A percentile compares a stretch with the other conserved stretches of the same genome.
These are phyloP conservation scores for Tenthredo amoena DNA, from an alignment of 2,888 invertebrate species.

Conservation along the genomic window DNA sequence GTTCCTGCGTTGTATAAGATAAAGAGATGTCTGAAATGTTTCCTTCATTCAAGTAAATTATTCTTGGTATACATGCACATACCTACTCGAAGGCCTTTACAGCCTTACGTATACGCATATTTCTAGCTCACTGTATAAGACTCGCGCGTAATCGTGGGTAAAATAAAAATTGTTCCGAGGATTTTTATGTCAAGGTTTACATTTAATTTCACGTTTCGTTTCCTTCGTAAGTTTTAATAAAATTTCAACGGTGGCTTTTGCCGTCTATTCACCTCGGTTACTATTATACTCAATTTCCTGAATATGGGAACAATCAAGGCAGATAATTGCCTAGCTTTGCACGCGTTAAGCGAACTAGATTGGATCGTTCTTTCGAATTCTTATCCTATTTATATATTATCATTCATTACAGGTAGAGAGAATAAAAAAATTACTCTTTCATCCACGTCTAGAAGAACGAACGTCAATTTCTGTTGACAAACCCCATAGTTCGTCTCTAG, in stretches of 20 bases:
- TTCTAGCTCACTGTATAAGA: neutral
- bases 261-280: neutral
- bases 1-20: neutral
- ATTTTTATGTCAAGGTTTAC: neutral
- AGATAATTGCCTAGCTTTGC: neutral
- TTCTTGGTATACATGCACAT: neutral
- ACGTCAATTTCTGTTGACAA: neutral
- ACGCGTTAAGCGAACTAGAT: neutral
- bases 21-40: slow-evolving; percentile 17
- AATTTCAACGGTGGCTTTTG: neutral
- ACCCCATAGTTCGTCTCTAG: neutral
- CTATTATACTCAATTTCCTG: neutral
- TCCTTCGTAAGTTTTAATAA: slow-evolving; percentile 12
- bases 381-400: neutral
- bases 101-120: neutral
- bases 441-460: neutral
- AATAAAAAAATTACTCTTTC: neutral
- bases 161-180: slow-evolving; percentile 3
- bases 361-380: neutral
- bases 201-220: slow-evolving; percentile 24
- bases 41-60: neutral
- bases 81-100: neutral
- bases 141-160: neutral
- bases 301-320: neutral
- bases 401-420: neutral